Conservation (phyloP, 2,113 vertebrate genomes). For the Ameiurus melas region DNA sequence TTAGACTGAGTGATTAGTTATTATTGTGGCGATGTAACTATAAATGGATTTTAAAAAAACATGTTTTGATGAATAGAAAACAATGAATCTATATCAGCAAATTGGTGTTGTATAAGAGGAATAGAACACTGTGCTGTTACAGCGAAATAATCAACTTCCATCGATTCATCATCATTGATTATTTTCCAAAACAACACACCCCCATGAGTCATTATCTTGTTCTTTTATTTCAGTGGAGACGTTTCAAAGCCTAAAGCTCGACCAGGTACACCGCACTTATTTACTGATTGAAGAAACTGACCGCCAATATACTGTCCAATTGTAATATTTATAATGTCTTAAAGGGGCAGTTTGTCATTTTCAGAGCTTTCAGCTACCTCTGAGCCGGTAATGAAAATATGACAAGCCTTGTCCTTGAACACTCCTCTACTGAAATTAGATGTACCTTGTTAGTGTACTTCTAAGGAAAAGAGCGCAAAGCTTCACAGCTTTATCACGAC, state of each 20-base stretch:
- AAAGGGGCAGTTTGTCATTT: not conserved
- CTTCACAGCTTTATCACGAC: not conserved
- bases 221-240: constrained; percentile 57
- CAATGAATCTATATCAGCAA: not conserved
- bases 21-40: not conserved
- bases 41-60: not conserved
- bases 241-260: constrained; percentile 69
- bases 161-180: not conserved
- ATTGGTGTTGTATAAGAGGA: not conserved
- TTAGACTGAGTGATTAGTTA: not conserved
- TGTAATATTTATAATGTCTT: not conserved
- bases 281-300: not conserved
- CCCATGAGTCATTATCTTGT: not conserved
- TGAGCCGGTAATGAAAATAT: not conserved
- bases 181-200: not conserved
- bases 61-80: not conserved
- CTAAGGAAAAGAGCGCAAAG: not conserved
- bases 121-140: not conserved
- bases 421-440: not conserved
- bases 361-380: not conserved
- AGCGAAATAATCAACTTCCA: not conserved
- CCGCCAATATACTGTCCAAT: not conserved
- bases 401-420: not conserved
- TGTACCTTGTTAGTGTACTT: not conserved
- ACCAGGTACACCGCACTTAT: constrained; percentile 72